These are phyloP conservation scores for Cactoblastis cactorum DNA, from an alignment of 2,888 invertebrate genomes.

Conservation along the genomic window DNA sequence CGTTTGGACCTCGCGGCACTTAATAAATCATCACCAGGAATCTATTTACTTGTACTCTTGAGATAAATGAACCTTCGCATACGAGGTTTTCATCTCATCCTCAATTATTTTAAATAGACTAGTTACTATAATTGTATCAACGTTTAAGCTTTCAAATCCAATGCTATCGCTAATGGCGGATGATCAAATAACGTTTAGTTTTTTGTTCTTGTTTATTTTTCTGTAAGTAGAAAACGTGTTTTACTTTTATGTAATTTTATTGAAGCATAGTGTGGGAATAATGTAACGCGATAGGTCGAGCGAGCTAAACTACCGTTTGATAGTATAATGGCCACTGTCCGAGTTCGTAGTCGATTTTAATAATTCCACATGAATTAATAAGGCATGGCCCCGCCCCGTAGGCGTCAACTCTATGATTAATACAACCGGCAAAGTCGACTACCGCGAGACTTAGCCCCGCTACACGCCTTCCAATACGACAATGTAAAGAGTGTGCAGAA, in stretches of 20 bases:
- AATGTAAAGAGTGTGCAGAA: neutral
- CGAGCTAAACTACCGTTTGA: neutral
- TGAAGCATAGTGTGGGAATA: neutral
- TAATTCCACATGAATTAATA: constrained; percentile 72
- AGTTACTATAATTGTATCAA: constrained; percentile 4
- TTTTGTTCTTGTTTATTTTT: neutral
- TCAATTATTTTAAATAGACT: constrained; percentile 4
- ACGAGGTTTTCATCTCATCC: constrained; percentile 2
- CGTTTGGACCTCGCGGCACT: constrained; percentile 40
- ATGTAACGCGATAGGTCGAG: neutral
- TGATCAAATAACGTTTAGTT: neutral
- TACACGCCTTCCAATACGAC: constrained; percentile 26
- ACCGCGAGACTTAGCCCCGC: constrained; percentile 52
- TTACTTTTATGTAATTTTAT: too few species aligned
- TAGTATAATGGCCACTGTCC: constrained; percentile 39
- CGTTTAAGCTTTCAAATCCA: neutral
- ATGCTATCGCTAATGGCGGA: neutral
- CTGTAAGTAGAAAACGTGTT: too few species aligned
- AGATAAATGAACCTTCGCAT: constrained; percentile 2
- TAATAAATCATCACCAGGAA: constrained; percentile 38
- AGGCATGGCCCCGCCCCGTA: constrained; percentile 66
- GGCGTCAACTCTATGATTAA: constrained; percentile 74
- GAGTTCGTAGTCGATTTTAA: constrained; percentile 58
- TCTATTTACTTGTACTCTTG: constrained; percentile 24
- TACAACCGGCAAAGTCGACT: constrained; percentile 60